These are phyloP conservation scores for Hydropsyche tenuis DNA, from an alignment of 1,140 invertebrate genomes.

Conservation along the genomic window DNA sequence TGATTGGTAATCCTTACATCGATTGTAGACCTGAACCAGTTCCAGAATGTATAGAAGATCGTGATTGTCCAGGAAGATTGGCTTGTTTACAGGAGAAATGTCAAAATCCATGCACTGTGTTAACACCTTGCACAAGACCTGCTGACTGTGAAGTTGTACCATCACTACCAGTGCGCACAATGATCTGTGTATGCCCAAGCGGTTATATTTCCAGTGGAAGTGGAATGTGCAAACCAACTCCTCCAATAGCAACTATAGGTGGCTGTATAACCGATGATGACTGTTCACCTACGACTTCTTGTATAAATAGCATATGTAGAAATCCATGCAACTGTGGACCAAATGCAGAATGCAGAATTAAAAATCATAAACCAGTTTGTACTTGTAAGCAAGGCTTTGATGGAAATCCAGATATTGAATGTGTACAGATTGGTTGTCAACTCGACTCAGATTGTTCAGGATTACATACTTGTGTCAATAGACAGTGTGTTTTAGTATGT, in stretches of 20 bases:
- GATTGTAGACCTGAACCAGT: constrained; percentile 74
- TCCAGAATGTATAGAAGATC: constrained; percentile 80
- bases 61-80: constrained; percentile 78
- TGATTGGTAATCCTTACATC: constrained; percentile 80
- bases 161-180: constrained; percentile 82
- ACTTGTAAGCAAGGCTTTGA: constrained; percentile 81
- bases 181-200: constrained; percentile 86
- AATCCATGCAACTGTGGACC: constrained; percentile 83
- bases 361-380: constrained; percentile 84
- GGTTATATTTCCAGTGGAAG: constrained; percentile 86
- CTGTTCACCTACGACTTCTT: constrained; percentile 77
- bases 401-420: constrained; percentile 80
- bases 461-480: constrained; percentile 78
- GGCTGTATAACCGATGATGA: constrained; percentile 79
- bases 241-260: constrained; percentile 67
- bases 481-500: constrained; percentile 80
- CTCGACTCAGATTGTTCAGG: constrained; percentile 77
- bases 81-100: constrained; percentile 85
- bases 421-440: constrained; percentile 74
- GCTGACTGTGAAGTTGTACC: constrained; percentile 81
- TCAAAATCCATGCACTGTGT: constrained; percentile 78
- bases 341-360: constrained; percentile 80
- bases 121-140: constrained; percentile 81
- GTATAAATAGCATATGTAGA: constrained; percentile 78
- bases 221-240: constrained; percentile 76